Base-by-base conservation (phyloP, 2,888 invertebrate species). In the Imbricaverruca yamaguchii region DNA sequence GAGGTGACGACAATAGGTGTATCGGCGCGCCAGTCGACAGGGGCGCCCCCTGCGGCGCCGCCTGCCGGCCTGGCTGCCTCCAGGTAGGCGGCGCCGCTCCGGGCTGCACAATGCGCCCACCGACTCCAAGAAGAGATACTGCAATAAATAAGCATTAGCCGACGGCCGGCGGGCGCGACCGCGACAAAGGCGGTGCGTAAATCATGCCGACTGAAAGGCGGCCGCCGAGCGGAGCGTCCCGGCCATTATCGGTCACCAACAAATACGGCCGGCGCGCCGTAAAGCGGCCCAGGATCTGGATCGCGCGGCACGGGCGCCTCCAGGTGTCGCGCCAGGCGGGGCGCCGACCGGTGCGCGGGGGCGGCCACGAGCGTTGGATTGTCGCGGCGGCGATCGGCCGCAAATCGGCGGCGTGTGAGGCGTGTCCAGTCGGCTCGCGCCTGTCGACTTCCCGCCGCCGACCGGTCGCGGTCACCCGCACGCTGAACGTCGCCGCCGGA, bases 61-160 rank as follows among this genome's bases (percentile, higher is more conserved):
- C 23, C 23, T 7, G 12, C 23, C 10, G n/a, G 23, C 23, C 23
- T 7, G 67, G 25, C 23, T 23, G 23, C 1, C 23, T 23, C 23
- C n/a, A 21, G n/a, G 67, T 21, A 23, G 67, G 25, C 25, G 67
- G 25, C 67, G 25, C n/a, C 67, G 67, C 23, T 1, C 39, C 67
- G 23, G n/a, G 11, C 23, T 23, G 12, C 67, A 21, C 67, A 21
- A 23, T 21, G n/a, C 23, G 12, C 25, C 12, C 67, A 11, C 10
- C 11, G n/a, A 9, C 67, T 23, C 12, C 67, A 23, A 21, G 67
- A 21, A 21, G 25, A 2, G 11, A 21, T 11, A 13, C 67, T 67
- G 67, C 67, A 67, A 25, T 67, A 67, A 67, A 23, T 67, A 67
- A 67, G 67, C 23, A 67, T 67, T 25, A 67, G 67, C 23, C 67